Percentiles rank a stretch among this genome's conserved stretches.
These are phyloP conservation scores for Drosophila persimilis DNA, from an alignment of 1,140 invertebrate genomes.

Conservation along the genomic window DNA sequence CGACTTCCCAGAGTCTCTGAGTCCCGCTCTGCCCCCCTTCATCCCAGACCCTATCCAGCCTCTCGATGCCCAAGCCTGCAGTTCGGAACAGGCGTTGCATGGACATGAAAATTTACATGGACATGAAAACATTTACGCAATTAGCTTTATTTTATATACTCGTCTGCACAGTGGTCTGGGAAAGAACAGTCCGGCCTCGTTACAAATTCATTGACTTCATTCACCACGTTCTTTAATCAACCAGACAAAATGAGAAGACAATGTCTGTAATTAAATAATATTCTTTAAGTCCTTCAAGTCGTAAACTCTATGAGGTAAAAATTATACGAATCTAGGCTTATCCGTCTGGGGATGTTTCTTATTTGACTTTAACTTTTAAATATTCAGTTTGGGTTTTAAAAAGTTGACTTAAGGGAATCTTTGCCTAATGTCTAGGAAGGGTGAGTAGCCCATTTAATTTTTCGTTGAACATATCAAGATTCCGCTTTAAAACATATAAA, in stretches of 20 bases:
- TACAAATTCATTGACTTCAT: constrained; percentile 19
- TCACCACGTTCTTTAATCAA: not conserved
- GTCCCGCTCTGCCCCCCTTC: constrained; percentile 2
- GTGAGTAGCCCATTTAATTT: not conserved
- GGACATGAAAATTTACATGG: constrained; percentile 51
- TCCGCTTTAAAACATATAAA: constrained; percentile 2
- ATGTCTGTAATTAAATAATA: not conserved
- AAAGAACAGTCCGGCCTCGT: not conserved
- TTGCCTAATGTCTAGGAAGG: too few species aligned
- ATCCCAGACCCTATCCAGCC: constrained; percentile 1
- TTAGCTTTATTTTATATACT: constrained; percentile 61
- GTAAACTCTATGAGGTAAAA: too few species aligned
- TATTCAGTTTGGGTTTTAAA: not conserved
- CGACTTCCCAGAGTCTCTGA: not conserved
- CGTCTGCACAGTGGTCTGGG: constrained; percentile 2
- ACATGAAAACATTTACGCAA: constrained; percentile 58
- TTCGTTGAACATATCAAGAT: not conserved
- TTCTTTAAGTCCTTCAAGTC: not conserved
- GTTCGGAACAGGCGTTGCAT: constrained; percentile 55
- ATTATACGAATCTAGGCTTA: too few species aligned
- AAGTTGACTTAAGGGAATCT: not conserved
- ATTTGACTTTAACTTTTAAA: not conserved
- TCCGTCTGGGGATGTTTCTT: too few species aligned
- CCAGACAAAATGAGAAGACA: too few species aligned
- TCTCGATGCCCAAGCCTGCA: constrained; percentile 29